phyloP scores from a whole-genome alignment of 2,113 vertebrate species.

The Triplophysa dalaica region DNA sequence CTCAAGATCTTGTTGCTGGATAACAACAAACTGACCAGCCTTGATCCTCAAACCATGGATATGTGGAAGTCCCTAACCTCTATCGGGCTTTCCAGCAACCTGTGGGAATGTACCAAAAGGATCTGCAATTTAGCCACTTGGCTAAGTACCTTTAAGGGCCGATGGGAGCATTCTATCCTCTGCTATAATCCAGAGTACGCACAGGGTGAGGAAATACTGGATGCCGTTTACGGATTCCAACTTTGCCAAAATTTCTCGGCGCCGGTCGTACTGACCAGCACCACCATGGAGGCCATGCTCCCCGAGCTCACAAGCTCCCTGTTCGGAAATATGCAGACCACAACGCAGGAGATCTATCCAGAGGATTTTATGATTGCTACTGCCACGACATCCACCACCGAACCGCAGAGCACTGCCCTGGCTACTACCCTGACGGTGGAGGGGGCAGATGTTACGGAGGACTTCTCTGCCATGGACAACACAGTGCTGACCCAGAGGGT shows the following conservation, averaged over 20 bases:
- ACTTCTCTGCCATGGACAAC: constrained; percentile 87
- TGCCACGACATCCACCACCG: constrained; percentile 67
- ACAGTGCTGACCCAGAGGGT: constrained; percentile 94
- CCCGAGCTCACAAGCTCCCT: constrained; percentile 83
- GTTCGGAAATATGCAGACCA: constrained; percentile 89
- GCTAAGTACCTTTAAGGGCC: constrained; percentile 93
- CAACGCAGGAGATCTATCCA: constrained; percentile 88
- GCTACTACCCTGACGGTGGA: constrained; percentile 72
- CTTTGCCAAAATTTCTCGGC: constrained; percentile 97
- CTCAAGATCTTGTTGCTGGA: constrained; percentile 95
- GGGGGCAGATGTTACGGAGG: constrained; percentile 85
- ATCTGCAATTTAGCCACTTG: constrained; percentile 94
- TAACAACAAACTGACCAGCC: constrained; percentile 94
- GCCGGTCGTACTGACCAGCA: constrained; percentile 81
- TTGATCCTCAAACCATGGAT: constrained; percentile 86
- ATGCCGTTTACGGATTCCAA: constrained; percentile 96
- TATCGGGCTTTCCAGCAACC: constrained; percentile 92
- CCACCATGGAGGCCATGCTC: constrained; percentile 71
- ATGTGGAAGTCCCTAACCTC: constrained; percentile 87
- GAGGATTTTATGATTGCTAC: constrained; percentile 89
- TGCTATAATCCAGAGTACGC: constrained; percentile 95
- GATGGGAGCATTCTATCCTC: constrained; percentile 96
- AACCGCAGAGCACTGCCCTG: constrained; percentile 67
- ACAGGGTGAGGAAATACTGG: constrained; percentile 98
- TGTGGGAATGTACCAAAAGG: constrained; percentile 97